Conservation (phyloP, 2,113 vertebrate genomes). For the Neodontobutis hainanensis region DNA sequence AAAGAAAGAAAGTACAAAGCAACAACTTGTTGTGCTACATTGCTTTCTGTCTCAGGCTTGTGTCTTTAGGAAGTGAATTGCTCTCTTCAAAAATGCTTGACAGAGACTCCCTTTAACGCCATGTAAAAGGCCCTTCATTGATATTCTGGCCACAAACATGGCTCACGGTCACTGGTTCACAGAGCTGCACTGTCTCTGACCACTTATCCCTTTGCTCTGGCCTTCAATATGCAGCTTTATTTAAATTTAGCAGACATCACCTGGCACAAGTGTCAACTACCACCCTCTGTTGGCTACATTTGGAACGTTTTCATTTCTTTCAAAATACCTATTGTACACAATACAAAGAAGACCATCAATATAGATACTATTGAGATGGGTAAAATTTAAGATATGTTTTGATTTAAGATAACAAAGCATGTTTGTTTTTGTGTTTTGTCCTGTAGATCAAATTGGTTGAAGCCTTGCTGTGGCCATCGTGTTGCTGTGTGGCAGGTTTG, state of each 20-base stretch:
- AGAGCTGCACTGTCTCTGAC: constrained; percentile 67
- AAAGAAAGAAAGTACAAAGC: no score
- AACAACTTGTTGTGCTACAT: neutral
- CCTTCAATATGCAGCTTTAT: constrained; percentile 15
- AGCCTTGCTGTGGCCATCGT: constrained; percentile 94
- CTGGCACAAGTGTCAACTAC: constrained; percentile 37
- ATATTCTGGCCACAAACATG: constrained; percentile 57
- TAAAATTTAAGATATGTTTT: no score
- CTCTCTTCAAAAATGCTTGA: constrained; percentile 28
- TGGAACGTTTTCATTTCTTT: constrained; percentile 1
- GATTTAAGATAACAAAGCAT: no score
- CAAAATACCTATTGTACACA: neutral
- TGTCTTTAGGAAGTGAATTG: constrained; percentile 6
- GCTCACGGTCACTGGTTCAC: constrained; percentile 58
- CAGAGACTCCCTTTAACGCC: constrained; percentile 61
- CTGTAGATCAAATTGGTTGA: constrained; percentile 95
- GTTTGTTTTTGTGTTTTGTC: neutral
- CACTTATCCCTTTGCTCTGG: constrained; percentile 31
- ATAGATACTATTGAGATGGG: no score
- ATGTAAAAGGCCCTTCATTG: constrained; percentile 50
- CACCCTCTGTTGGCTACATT: constrained; percentile 56
- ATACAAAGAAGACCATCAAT: no score
- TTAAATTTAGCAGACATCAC: constrained; percentile 24
- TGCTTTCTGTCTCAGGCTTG: constrained; percentile 3
- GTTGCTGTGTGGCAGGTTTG: constrained; percentile 97